Evolutionary conservation across 2,888 invertebrate species (phyloP), one percentile per base, ranked within the genome.

Genomic region (Lampropteryx suffumata): DNA sequence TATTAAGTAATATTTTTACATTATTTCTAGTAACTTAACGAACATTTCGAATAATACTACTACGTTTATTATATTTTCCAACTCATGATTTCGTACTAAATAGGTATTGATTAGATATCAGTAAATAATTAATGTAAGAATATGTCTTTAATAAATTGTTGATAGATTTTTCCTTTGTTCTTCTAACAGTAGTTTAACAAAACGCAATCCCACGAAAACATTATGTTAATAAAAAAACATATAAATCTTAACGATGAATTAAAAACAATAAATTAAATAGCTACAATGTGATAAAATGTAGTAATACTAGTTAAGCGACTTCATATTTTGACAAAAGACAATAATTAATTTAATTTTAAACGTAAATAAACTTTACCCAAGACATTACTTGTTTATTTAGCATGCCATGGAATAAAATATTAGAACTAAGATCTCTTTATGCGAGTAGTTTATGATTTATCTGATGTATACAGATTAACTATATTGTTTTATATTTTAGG

Each of bases 231-330:
- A 46, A 24, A 7, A 26, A 30, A 45, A 53, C 53, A 53, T 48
- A 53, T 53, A 44, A 48, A 53, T 48, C 33, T 48, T 39, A 48
- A 53, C 35, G 21, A 44, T 53, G 26, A 44, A 48, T 37, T 40
- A 34, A 47, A 39, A 39, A 12, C 41, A 46, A 36, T 51, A 52
- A 41, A 52, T 17, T 48, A 48, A 44, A 48, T 53, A 53, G 53
- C 48, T 48, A 53, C 48, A 53, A 36, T 53, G 53, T 53, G 53
- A 53, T 53, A 53, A 50, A 53, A 44, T 40, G 48, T 53, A 48
- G 43, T 27, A 49, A 47, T 44, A 49, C 39, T 53, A 53, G 43
- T 40, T 47, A 48, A 40, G 53, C 36, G 30, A 40, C 39, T 43
- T 30, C 29, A 39, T 34, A 37, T n/a, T 34, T 33, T 34, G 29